Evolutionary conservation across 2,113 vertebrate genomes (phyloP).

Genomic region (Balaeniceps rex): DNA sequence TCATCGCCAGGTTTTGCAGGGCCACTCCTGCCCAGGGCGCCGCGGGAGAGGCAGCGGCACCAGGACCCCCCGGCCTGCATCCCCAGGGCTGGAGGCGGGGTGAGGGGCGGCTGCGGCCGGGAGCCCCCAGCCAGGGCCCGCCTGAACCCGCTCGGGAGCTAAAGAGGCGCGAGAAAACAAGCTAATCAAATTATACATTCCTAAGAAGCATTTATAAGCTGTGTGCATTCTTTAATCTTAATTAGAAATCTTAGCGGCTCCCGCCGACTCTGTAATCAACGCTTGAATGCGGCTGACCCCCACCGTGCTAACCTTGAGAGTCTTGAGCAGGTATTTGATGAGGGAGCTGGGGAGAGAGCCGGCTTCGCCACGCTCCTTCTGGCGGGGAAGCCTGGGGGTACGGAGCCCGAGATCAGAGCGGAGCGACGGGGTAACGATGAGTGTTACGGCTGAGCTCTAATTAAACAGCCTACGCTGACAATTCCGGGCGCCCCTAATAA

Average conservation of each 20-base stretch:
- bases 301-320: conserved; percentile 54
- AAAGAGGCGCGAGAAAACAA: conserved; percentile 29
- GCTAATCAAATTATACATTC: conserved; percentile 74
- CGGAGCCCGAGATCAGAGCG: not conserved
- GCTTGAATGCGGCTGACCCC: conserved; percentile 60
- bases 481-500: not conserved
- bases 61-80: accelerated
- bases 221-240: conserved; percentile 76
- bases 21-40: not conserved
- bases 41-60: accelerated
- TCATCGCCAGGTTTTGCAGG: not conserved
- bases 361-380: not conserved
- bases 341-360: not conserved
- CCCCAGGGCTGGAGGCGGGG: too few relatives aligned
- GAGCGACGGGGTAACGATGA: not conserved
- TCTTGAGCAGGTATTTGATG: not conserved
- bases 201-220: conserved; percentile 64
- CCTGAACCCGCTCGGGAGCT: not conserved
- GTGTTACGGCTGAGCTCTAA: not conserved
- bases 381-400: not conserved
- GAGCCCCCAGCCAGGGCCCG: not conserved
- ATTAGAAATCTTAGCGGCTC: conserved; percentile 78
- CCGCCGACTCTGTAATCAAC: conserved; percentile 67
- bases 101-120: not conserved
- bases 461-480: not conserved